Percentiles rank a stretch among this genome's conserved stretches.
Evolutionary conservation across 37 sponge, comb jelly and placozoan genomes (phyloP).

Genomic region (Mnemiopsis leidyi): DNA sequence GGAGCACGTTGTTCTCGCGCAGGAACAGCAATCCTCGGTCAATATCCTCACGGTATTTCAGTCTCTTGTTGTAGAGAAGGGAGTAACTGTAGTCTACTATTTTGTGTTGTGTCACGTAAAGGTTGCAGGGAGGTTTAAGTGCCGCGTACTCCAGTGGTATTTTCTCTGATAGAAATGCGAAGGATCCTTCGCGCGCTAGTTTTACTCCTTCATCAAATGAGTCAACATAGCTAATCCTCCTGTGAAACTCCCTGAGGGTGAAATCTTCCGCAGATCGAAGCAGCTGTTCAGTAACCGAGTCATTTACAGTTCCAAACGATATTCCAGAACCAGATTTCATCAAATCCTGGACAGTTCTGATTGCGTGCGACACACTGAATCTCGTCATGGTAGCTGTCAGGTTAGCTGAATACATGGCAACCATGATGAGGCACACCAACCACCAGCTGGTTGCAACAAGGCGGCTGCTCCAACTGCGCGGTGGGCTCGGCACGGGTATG

Average conservation of each 20-base stretch:
- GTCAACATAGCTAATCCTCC: background rate
- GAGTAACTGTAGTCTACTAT: background rate
- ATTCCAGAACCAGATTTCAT: background rate
- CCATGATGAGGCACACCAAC: background rate
- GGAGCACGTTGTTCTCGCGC: background rate
- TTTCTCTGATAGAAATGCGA: background rate
- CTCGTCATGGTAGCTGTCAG: slow-evolving; percentile 15
- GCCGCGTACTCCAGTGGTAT: background rate
- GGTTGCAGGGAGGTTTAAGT: background rate
- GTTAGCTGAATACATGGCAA: slow-evolving; percentile 4
- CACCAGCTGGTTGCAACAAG: slow-evolving; percentile 51
- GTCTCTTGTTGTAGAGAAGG: slow-evolving; percentile 15
- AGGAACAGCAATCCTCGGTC: background rate
- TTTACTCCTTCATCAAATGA: background rate
- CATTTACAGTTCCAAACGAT: background rate
- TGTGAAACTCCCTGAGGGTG: background rate
- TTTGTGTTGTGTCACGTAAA: background rate
- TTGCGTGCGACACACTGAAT: background rate
- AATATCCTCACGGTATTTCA: background rate
- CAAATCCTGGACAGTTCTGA: background rate
- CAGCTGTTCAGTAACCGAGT: background rate
- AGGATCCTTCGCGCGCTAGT: background rate
- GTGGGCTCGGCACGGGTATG: background rate
- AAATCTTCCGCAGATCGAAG: background rate
- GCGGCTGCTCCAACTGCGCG: background rate